Evolutionary conservation across 2,797 vertebrate species (phyloP).

Genomic region (Catostomus latipinnis): DNA sequence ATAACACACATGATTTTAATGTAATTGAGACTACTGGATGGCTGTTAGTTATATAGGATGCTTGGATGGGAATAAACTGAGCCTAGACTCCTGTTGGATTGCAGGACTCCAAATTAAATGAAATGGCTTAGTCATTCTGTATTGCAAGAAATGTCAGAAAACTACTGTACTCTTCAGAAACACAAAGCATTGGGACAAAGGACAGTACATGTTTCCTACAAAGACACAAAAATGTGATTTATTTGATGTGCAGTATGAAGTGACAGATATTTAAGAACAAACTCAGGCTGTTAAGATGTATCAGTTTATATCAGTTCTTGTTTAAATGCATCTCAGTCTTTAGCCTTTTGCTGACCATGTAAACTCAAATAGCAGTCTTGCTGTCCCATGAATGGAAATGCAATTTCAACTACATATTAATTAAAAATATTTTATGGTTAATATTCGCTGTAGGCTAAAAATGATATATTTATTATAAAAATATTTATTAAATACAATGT

Average conservation of each 20-base stretch:
- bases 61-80: neutral
- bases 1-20: neutral
- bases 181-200: neutral
- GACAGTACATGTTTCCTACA: too few relatives aligned
- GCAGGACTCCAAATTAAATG: slow-evolving; percentile 25
- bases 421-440: slow-evolving; percentile 37
- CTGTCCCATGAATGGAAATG: slow-evolving; percentile 45
- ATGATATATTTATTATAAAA: slow-evolving; percentile 34
- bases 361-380: slow-evolving; percentile 24
- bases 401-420: slow-evolving; percentile 41
- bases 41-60: slow-evolving; percentile 18
- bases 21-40: neutral
- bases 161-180: too few relatives aligned
- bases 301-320: slow-evolving; percentile 24
- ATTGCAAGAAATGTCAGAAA: neutral
- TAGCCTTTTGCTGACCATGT: slow-evolving; percentile 43
- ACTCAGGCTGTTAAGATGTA: slow-evolving; percentile 40
- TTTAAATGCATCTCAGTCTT: slow-evolving; percentile 31
- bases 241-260: neutral
- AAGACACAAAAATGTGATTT: neutral
- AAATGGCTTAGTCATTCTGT: neutral
- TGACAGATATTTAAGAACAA: slow-evolving; percentile 19
- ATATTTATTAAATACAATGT: slow-evolving; percentile 22
- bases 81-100: neutral
- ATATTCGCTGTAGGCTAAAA: slow-evolving; percentile 35